Evolutionary conservation across 2,888 invertebrate species (phyloP).

Genomic region (Scaptomyza flava): DNA sequence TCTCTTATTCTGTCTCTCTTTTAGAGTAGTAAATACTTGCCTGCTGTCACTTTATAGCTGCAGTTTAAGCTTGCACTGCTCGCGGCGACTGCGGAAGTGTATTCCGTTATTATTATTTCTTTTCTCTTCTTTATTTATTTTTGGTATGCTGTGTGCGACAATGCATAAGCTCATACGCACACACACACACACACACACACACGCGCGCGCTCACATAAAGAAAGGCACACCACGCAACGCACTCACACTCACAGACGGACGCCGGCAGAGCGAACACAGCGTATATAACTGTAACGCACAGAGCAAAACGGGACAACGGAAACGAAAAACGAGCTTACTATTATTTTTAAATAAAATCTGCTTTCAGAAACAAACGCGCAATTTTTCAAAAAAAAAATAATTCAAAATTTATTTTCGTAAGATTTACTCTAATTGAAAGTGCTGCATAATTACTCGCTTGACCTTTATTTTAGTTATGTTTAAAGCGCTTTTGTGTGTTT

Average conservation of each 20-base stretch:
- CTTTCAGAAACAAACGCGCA: conserved; percentile 3
- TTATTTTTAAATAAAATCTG: conserved; percentile 7
- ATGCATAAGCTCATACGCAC: conserved; percentile 22
- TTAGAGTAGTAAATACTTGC: conserved; percentile 35
- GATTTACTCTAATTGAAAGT: conserved; percentile 6
- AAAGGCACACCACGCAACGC: conserved; percentile 17
- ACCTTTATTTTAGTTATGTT: conserved; percentile 15
- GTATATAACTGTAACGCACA: conserved; percentile 38
- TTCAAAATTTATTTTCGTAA: background rate
- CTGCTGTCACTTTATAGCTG: conserved; percentile 39
- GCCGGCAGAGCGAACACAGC: conserved; percentile 29
- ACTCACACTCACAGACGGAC: conserved; percentile 18
- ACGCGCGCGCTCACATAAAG: conserved; percentile 6
- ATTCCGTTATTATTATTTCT: conserved; percentile 51
- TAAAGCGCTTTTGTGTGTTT: conserved; percentile 3
- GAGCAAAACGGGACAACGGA: conserved; percentile 26
- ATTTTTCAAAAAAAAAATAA: background rate
- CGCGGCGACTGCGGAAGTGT: conserved; percentile 58
- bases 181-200: conserved; percentile 27
- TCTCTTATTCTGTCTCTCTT: background rate
- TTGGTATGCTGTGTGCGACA: conserved; percentile 4
- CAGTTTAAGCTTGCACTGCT: conserved; percentile 36
- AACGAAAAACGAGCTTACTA: conserved; percentile 64
- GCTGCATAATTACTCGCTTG: conserved; percentile 1
- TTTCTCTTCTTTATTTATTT: background rate